Evolutionary conservation across 2,888 invertebrate genomes (phyloP).

Genomic region (Eupithecia dodoneata): DNA sequence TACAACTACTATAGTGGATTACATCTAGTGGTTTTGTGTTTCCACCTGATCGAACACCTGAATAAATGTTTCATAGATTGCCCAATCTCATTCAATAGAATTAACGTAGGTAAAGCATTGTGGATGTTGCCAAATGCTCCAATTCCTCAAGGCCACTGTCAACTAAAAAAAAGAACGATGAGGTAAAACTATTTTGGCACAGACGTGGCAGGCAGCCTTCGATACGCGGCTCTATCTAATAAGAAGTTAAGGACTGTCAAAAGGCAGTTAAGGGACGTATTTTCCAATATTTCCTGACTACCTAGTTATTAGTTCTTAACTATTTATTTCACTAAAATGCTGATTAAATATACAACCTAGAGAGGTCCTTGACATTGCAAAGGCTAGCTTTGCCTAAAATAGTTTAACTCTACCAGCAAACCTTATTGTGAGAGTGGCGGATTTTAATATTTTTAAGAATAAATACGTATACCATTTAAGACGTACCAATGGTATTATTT

Average conservation of each 20-base stretch:
- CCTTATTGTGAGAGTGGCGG: background rate
- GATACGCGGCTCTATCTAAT: background rate
- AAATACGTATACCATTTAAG: no score
- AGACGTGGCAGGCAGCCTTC: conserved; percentile 6
- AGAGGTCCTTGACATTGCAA: background rate
- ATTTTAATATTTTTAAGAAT: background rate
- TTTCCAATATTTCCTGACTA: background rate
- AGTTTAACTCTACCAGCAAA: background rate
- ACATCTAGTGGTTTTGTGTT: conserved; percentile 23
- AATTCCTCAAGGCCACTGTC: conserved; percentile 61
- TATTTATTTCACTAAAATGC: background rate
- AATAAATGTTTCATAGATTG: conserved; percentile 44
- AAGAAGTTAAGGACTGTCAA: background rate
- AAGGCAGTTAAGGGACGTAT: background rate
- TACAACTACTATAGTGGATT: background rate
- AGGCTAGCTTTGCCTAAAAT: background rate
- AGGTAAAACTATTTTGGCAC: conserved; percentile 40
- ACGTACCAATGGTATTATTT: background rate
- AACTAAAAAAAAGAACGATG: conserved; percentile 49
- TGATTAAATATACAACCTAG: background rate
- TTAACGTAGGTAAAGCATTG: conserved; percentile 27
- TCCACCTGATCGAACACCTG: conserved; percentile 39
- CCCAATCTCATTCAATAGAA: conserved; percentile 47
- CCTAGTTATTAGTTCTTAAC: background rate
- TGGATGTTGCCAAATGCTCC: conserved; percentile 46